A percentile compares a stretch with the other conserved stretches of the same genome.
These are phyloP conservation scores for Polylopha cassiicola DNA, from an alignment of 2,888 invertebrate genomes.

Conservation along the genomic window DNA sequence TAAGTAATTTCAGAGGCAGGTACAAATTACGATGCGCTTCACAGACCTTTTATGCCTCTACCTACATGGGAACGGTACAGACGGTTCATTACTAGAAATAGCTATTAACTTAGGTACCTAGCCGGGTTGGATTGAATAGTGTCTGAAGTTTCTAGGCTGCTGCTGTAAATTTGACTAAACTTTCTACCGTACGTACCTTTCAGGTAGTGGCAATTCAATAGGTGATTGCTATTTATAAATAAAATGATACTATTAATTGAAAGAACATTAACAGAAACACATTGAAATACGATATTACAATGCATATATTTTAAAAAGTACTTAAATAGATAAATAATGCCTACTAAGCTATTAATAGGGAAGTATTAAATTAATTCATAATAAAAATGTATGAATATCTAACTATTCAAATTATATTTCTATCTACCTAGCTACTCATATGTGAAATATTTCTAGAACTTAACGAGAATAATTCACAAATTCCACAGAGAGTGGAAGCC, in stretches of 20 bases:
- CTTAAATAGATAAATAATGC: too few species aligned
- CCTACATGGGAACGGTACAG: conserved; percentile 20
- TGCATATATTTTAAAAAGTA: too few species aligned
- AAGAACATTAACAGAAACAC: too few species aligned
- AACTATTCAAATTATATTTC: too few species aligned
- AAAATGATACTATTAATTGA: conserved; percentile 1
- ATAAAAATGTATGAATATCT: too few species aligned
- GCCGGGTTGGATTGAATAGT: conserved; percentile 23
- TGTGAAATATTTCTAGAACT: conserved; percentile 19
- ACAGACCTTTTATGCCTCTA: conserved; percentile 40
- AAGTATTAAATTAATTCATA: too few species aligned
- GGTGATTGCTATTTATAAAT: conserved; percentile 13
- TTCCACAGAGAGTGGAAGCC: conserved; percentile 15
- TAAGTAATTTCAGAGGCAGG: conserved; percentile 57
- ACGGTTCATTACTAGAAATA: conserved; percentile 28
- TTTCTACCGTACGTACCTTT: conserved; percentile 8
- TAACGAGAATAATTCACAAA: not conserved
- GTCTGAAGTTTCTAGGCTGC: conserved; percentile 18
- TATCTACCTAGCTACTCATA: too few species aligned
- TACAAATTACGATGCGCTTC: conserved; percentile 50
- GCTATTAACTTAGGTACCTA: conserved; percentile 22
- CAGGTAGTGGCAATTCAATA: conserved; percentile 14
- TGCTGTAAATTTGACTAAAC: conserved; percentile 14
- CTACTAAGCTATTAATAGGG: too few species aligned
- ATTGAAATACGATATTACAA: too few species aligned